Percentiles rank a stretch among this genome's conserved stretches.
Conservation (phyloP, 2,113 vertebrate genomes). For the Sphaerodactylus townsendi region DNA sequence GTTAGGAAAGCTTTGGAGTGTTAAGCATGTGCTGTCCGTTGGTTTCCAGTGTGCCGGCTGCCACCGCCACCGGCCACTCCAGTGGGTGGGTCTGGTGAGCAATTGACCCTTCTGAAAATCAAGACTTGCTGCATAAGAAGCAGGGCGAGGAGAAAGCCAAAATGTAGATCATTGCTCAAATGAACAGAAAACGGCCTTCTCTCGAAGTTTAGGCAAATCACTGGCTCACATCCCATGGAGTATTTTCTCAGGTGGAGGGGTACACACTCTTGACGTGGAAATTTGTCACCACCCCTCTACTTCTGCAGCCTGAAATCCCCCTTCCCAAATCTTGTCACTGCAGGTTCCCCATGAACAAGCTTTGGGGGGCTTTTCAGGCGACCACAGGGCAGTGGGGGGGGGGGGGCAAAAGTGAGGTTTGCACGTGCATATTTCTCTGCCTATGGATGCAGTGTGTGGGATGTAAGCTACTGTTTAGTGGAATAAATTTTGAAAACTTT, state of each 20-base stretch:
- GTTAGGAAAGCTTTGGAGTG: neutral
- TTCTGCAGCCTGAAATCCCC: no score
- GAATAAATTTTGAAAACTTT: neutral
- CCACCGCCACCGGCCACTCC: neutral
- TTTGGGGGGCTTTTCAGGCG: no score
- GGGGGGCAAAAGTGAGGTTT: no score
- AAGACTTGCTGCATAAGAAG: constrained; percentile 10
- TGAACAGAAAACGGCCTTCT: neutral
- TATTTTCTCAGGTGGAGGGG: no score
- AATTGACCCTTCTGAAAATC: neutral
- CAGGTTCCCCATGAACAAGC: no score
- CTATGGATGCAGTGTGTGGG: no score
- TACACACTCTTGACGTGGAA: no score
- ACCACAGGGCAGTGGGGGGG: no score
- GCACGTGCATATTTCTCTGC: no score
- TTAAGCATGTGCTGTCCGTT: neutral
- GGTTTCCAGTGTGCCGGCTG: accelerated
- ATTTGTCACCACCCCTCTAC: no score
- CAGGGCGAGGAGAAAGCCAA: neutral
- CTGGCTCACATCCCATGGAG: no score
- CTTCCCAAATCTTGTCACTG: no score
- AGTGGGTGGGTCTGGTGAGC: neutral
- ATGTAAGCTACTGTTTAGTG: neutral
- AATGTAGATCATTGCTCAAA: accelerated
- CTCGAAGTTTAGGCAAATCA: neutral